Evolutionary conservation across 2,888 invertebrate species (phyloP), one percentile per base, ranked within the genome.

Genomic region (Doris montereyensis): DNA sequence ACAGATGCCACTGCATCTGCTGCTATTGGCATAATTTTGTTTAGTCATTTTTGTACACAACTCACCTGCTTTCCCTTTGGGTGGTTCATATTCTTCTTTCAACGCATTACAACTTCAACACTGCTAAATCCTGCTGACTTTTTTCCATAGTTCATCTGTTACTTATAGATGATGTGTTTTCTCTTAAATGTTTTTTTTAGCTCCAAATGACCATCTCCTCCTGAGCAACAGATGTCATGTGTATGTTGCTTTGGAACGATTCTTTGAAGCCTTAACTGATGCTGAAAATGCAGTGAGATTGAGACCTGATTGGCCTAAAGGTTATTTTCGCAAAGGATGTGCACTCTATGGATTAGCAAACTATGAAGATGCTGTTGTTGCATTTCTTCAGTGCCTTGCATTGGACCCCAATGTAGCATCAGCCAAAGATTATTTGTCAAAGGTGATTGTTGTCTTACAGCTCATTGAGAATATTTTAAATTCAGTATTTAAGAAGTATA

Each of bases 251-350:
- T 90, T 94, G 84, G 94, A 93, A 84, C 92, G 93, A 86, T 93
- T 92, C 85, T 93, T 93, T 87, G 94, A 94, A 85, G 94, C 95
- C 30, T 91, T 95, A 81, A 92, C 92, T 77, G 95, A 95, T 90
- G 94, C 95, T 81, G 94, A 94, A 86, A 92, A 92, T 83, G 94
- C 94, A 32, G 92, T 94, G 74, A 93, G 93, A 84, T 89, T 93
- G 78, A 93, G 94, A 83, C 94, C 95, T 71, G 93, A 93, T 84
- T 95, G 95, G 93, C 93, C 94, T 82, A 95, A 95, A 93, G 94
- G 93, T 26, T 93, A 94, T 88, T 93, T 93, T 85, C 91, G 93
- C 65, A 92, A 93, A 87, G 94, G 93, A 17, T 89, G 92, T 81
- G 93, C 93, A 24, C 90, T 94, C 76, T 91, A 92, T 67, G 93